Base-by-base conservation (phyloP, 2,797 vertebrate species). In the Rhinogobio ventralis region DNA sequence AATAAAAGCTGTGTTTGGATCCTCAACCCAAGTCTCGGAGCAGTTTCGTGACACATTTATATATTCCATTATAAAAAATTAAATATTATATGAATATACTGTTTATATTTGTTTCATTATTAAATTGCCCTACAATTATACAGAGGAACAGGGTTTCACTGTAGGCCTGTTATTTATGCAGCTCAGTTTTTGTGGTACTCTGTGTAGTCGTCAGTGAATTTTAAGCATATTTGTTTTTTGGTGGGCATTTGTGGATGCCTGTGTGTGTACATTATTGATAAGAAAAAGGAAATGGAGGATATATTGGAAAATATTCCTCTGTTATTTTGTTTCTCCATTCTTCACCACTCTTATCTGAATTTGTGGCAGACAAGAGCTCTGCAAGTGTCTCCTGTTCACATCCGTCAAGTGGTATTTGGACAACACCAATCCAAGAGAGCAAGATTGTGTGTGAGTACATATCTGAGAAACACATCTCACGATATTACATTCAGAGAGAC, bases 401-500 rank as follows among this genome's bases (percentile, higher is more conserved):
- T 94, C 95, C 81, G 97, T 99, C 92, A 96, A 97, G 92, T 98
- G 96, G 97, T 98, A 98, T 94, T 93, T 98, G 93, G 96, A 97
- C 90, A 97, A 96, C 0, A 95, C 97, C 89, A 97, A 97, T 90
- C 97, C 97, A 0, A 49, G 90, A 73, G 76, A 66, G 73, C 85
- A 69, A 46, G 80, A 77, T 45, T 68, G 69, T 84, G 71, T 25
- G 42, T 42, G 60, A 74, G 45, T 85, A 33, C 39, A 46, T 66
- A 9, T 64, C 62, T 45, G 62, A 69, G 53, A 81, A 64, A 74
- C 46, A 69, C 36, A 51, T 80, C 78, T 76, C 68, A 71, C 46
- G 7, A 77, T 86, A 76, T 86, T 46, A 62, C 28, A 71, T 86
- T 81, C 53, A 62, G 51, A 69, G 71, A 57, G 72, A 86, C 71